Conservation (phyloP, 2,797 vertebrate species). For the Staurois parvus region DNA sequence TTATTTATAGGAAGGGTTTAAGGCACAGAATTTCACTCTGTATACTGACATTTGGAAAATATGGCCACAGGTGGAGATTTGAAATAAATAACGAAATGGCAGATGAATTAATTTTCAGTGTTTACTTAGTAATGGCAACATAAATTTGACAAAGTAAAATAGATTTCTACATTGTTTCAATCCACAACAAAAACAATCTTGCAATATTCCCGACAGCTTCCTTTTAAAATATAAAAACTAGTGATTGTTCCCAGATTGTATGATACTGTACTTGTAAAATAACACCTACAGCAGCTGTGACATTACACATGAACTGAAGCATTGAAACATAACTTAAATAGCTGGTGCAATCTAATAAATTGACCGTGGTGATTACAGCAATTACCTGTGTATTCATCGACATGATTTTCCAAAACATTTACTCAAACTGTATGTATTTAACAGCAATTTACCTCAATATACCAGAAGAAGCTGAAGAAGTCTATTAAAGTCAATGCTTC, state of each 20-base stretch:
- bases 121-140: no score
- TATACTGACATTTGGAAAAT: no score
- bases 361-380: neutral
- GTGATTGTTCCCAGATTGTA: neutral
- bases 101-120: no score
- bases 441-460: slow-evolving; percentile 11
- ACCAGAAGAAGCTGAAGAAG: neutral
- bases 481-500: slow-evolving; percentile 38
- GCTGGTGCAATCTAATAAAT: no score
- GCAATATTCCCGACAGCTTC: no score
- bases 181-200: no score
- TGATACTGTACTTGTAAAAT: neutral
- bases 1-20: no score
- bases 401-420: slow-evolving; percentile 18
- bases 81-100: no score
- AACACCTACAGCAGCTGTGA: neutral
- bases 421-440: neutral
- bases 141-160: no score
- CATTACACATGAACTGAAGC: neutral
- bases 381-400: neutral
- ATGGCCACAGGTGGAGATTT: no score
- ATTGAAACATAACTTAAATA: neutral
- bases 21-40: no score
- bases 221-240: neutral
- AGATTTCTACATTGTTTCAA: no score